Evolutionary conservation across 2,888 invertebrate species (phyloP), one percentile per base, ranked within the genome.

Genomic region (Lithophane ornitopus): DNA sequence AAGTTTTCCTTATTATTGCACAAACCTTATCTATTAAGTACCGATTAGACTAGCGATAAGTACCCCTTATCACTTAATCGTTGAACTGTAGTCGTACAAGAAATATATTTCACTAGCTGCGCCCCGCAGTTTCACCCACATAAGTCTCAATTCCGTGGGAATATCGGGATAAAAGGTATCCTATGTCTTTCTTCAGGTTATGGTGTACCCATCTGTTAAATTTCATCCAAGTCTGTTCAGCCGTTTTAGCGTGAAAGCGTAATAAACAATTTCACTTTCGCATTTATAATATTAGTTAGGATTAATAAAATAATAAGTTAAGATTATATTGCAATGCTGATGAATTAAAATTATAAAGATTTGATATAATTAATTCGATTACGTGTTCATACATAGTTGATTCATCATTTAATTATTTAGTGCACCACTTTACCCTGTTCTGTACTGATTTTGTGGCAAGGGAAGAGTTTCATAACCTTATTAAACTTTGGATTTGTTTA

Each of bases 281-380:
- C 4, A 34, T 34, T 34, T 34, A 6, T 34, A 34, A 34, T 34
- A 34, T 34, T 34, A 34, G 34, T 34, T 6, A 4, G 2, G 34
- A n/a, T n/a, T n/a, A n/a, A n/a, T n/a, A n/a, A n/a, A n/a, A n/a
- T n/a, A n/a, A n/a, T n/a, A n/a, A n/a, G n/a, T n/a, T n/a, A n/a
- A n/a, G n/a, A 11, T 65, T 8, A 4, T 72, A 49, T 59, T 59
- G 14, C 28, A 61, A 52, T 44, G 14, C 41, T 68, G 22, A 54
- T 34, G 34, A 34, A 34, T 78, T 22, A 41, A 28, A 62, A 41
- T 61, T 28, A 34, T 59, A 52, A 61, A 46, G 19, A 68, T 61
- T 62, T 49, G 62, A 49, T 77, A 63, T 34, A 63, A 56, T 70
- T 56, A 78, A 78, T 77, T 78, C n/a, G n/a, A 49, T 70, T 16